phyloP scores from a whole-genome alignment of 2,888 invertebrate species.

The Lobophora halterata region DNA sequence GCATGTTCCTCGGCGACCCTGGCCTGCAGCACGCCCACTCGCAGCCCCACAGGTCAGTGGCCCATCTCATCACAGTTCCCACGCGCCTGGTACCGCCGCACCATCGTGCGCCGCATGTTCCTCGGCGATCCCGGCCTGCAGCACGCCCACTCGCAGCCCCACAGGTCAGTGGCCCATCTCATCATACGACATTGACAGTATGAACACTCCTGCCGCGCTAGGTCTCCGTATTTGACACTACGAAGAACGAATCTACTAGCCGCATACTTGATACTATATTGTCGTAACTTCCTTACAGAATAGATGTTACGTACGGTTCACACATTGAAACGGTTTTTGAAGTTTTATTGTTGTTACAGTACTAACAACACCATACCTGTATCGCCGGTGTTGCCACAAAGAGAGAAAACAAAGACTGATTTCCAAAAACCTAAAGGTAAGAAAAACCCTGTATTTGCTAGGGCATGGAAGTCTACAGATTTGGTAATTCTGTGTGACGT shows the following conservation, averaged over 20 bases:
- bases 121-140: constrained; percentile 92
- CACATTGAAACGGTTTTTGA: constrained; percentile 1
- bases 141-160: constrained; percentile 33
- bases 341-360: constrained; percentile 32
- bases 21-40: constrained; percentile 73
- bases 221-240: no score
- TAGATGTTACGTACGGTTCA: constrained; percentile 2
- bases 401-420: constrained; percentile 71
- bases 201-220: no score
- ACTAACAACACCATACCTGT: constrained; percentile 52
- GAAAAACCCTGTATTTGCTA: neutral
- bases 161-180: no score
- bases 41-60: constrained; percentile 2
- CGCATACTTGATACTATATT: no score
- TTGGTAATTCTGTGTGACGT: neutral
- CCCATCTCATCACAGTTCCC: no score
- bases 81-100: constrained; percentile 98
- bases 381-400: constrained; percentile 67
- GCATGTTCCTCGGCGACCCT: constrained; percentile 96
- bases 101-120: constrained; percentile 95
- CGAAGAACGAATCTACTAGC: no score
- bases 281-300: no score
- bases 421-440: constrained; percentile 63
- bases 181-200: no score
- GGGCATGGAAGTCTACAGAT: no score